Evolutionary conservation across 2,888 invertebrate genomes (phyloP).

Genomic region (Malacosoma neustria): DNA sequence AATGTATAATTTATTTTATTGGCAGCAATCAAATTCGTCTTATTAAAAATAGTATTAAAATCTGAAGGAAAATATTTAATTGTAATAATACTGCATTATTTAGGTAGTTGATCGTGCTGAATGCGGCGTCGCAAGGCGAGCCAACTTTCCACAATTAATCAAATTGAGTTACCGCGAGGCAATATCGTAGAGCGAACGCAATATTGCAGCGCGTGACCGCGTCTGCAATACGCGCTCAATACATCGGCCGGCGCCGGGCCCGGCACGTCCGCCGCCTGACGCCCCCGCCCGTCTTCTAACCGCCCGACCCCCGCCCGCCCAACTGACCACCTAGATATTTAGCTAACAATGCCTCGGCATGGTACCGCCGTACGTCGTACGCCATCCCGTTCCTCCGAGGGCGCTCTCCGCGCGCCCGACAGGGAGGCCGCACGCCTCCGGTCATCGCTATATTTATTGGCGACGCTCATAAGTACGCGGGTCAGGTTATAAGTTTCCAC

Average conservation of each 20-base stretch:
- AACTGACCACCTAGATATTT: constrained; percentile 74
- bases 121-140: constrained; percentile 50
- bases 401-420: constrained; percentile 29
- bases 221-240: constrained; percentile 75
- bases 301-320: constrained; percentile 45
- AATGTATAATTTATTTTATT: no score
- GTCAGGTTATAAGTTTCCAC: constrained; percentile 74
- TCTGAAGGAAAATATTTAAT: no score
- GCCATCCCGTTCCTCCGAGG: constrained; percentile 43
- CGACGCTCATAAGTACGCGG: constrained; percentile 75
- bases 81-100: no score
- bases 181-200: constrained; percentile 72
- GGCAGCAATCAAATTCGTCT: no score
- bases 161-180: constrained; percentile 73
- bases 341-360: constrained; percentile 69
- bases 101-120: not conserved
- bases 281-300: constrained; percentile 43
- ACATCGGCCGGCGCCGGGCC: constrained; percentile 71
- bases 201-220: constrained; percentile 75
- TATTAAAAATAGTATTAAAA: no score
- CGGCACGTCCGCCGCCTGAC: constrained; percentile 59
- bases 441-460: constrained; percentile 75
- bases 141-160: constrained; percentile 71
- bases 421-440: constrained; percentile 56
- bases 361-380: constrained; percentile 32